Base-by-base conservation (phyloP, 2,888 invertebrate genomes). In the Polyommatus icarus region DNA sequence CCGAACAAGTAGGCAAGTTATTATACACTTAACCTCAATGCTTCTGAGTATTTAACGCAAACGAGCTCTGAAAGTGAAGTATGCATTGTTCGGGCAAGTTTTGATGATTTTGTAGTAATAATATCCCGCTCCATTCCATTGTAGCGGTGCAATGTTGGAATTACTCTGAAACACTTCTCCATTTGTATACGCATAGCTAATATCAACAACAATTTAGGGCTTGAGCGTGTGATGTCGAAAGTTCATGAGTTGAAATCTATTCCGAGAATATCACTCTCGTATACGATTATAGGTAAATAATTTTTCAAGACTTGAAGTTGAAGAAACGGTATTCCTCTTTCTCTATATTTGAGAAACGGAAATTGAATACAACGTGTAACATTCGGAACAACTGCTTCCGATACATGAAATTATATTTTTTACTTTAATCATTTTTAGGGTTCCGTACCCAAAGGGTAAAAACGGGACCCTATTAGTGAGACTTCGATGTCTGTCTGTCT, bases 11-110 rank as follows among this genome's bases (percentile, higher is more conserved):
- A 77, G 77, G 77, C 72, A 77, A 79, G 71, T 78, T 79, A 80
- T 80, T 80, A 80, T 78, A 77, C 79, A 80, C 80, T 80, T 80
- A 80, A 78, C 80, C 80, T 76, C 80, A 77, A 77, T 77, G 79
- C 79, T 78, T 79, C 50, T 75, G 77, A 78, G 79, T 76, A 78
- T 80, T 80, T 79, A 79, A 78, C 77, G 80, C 81, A 79, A 79
- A 82, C 78, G 80, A 79, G 80, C 77, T 76, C 78, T 77, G 78
- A 80, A 79, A 77, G 61, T 79, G 78, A 80, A 83, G 81, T 83
- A 83, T 79, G 83, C 83, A 80, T 81, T 81, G 81, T 81, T 79
- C 81, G 75, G 76, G 40, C 77, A 79, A 80, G 80, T 80, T 81
- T 80, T 79, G 81, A 81, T 79, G 78, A 81, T 80, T 80, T 79